Evolutionary conservation across 53 echinoderm and acorn worm genomes (phyloP).

Genomic region (Stichopus horrens): DNA sequence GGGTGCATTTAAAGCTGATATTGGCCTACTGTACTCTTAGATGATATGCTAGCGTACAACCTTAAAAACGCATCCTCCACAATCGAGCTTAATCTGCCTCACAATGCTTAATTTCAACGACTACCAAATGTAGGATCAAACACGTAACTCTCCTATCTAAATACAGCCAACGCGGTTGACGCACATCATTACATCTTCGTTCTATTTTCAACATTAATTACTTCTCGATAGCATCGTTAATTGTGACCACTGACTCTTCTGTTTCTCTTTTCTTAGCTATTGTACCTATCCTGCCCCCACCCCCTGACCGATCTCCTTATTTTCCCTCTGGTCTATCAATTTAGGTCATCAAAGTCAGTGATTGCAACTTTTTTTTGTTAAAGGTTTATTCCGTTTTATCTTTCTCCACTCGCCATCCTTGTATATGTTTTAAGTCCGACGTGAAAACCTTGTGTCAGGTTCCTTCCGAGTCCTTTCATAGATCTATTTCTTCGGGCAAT

Average conservation of each 20-base stretch:
- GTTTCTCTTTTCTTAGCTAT: neutral
- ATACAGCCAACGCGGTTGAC: no score
- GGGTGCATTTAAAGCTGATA: no score
- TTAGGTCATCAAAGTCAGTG: neutral
- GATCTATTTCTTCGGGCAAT: conserved; percentile 38
- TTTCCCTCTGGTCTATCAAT: neutral
- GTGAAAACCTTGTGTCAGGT: neutral
- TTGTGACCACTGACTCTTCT: neutral
- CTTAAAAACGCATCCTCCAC: no score
- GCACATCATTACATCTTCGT: no score
- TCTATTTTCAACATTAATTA: neutral
- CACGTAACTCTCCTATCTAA: no score
- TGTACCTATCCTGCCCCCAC: no score
- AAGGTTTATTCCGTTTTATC: neutral
- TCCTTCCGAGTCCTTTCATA: conserved; percentile 3
- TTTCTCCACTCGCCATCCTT: neutral
- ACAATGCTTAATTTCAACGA: no score
- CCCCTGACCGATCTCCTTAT: neutral
- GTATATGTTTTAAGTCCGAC: neutral
- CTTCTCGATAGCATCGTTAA: neutral
- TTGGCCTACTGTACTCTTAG: no score
- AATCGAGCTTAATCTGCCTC: no score
- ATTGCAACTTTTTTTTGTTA: neutral
- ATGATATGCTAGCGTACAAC: no score
- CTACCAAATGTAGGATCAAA: no score